Base-by-base conservation (phyloP, 2,113 vertebrate genomes). In the Centropristis striata region DNA sequence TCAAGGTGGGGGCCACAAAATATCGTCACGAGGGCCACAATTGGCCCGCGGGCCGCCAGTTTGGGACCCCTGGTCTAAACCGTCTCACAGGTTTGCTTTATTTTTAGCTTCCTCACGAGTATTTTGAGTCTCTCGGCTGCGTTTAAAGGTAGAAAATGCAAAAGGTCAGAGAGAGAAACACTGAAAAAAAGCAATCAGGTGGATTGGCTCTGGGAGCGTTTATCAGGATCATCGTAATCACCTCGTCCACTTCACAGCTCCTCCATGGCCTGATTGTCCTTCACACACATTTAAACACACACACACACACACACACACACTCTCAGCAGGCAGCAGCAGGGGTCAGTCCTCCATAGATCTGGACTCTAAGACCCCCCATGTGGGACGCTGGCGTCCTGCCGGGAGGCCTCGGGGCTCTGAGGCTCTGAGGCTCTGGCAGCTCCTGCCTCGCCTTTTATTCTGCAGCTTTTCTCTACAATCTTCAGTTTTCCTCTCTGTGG, bases 361-460 rank as follows among this genome's bases (percentile, higher is more conserved):
- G 14, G 57, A 71, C 57, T 16, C 74, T 77, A 6, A 80, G 85
- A 78, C 82, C 82, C 79, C 82, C 88, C 73, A 71, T 83, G 85
- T 36, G 6, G 81, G 85, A 83, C 60, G 79, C 88, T 87, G 81
- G 88, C 85, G 0, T n/a, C 7, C 66, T 82, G 81, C 84, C 87
- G 36, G 58, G 0, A 1, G n/a, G n/a, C n/a, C n/a, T n/a, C n/a
- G 63, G 53, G 81, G 76, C 81, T 67, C 36, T n/a, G n/a, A 0
- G 47, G 21, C 84, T 46, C 78, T 28, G n/a, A 84, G 81, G 49
- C 58, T 61, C 71, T 87, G 84, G 68, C 84, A 80, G 71, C 84
- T 60, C 71, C 10, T 47, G 25, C 41, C 47, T 81, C 66, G 4
- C 69, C 86, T 83, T 83, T 88, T 83, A 65, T 80, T 61, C 41